A percentile compares a stretch with the other conserved stretches of the same genome.
Evolutionary conservation across 2,888 invertebrate genomes (phyloP).

Genomic region (Branchinecta sandiegonensis): DNA sequence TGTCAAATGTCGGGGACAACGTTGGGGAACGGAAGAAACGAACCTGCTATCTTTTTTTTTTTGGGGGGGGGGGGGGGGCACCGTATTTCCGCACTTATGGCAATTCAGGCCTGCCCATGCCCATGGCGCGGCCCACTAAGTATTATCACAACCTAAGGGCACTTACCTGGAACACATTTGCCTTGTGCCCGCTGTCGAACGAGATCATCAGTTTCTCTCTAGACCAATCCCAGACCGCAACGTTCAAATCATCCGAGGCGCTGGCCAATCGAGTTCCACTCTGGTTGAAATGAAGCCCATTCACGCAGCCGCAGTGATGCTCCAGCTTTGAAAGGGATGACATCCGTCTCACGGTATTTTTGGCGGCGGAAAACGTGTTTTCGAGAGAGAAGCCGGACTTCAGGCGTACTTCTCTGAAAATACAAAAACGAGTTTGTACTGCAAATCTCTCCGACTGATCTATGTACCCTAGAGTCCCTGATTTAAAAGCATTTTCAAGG

Average conservation of each 20-base stretch:
- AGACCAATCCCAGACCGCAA: slow-evolving; percentile 86
- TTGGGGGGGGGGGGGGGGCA: too few species aligned
- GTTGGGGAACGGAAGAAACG: too few species aligned
- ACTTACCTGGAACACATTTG: slow-evolving; percentile 66
- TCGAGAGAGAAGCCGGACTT: not conserved
- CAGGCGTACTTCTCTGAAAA: too few species aligned
- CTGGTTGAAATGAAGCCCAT: slow-evolving; percentile 76
- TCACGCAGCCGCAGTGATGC: slow-evolving; percentile 77
- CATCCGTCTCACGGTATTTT: not conserved
- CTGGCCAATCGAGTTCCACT: slow-evolving; percentile 62
- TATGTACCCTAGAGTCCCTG: too few species aligned
- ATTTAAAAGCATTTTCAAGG: too few species aligned
- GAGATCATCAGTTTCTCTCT: slow-evolving; percentile 47
- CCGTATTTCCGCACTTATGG: too few species aligned
- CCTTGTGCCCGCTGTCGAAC: slow-evolving; percentile 64
- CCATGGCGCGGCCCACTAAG: too few species aligned
- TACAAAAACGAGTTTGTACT: too few species aligned
- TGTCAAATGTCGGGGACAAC: too few species aligned
- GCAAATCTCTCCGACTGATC: too few species aligned
- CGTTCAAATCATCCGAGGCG: slow-evolving; percentile 75
- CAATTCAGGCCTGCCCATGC: too few species aligned
- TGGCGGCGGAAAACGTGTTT: not conserved
- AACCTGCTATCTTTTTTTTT: too few species aligned
- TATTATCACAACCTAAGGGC: not conserved
- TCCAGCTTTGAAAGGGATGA: slow-evolving; percentile 39